phyloP scores from a whole-genome alignment of 2,888 invertebrate genomes.

The Lepidochitona cinerea region DNA sequence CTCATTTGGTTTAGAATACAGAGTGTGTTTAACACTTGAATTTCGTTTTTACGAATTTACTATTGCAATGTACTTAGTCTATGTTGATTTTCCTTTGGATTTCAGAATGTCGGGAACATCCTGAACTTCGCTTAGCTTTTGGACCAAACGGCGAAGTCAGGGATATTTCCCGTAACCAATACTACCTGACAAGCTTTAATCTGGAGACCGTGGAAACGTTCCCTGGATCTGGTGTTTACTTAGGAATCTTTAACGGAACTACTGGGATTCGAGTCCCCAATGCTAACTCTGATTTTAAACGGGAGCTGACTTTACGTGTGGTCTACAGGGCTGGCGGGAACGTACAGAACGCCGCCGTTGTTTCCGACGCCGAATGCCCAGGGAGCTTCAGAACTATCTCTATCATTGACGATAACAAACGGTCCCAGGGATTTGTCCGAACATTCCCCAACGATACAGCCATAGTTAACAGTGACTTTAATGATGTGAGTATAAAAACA shows the following conservation, averaged over 20 bases:
- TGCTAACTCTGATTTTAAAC: neutral
- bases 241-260: neutral
- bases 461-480: neutral
- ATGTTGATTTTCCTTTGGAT: neutral
- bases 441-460: neutral
- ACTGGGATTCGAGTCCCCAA: neutral
- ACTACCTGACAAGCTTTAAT: neutral
- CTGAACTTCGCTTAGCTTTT: neutral
- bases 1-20: no score
- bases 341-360: neutral
- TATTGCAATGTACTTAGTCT: no score
- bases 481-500: neutral
- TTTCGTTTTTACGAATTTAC: no score
- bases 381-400: neutral
- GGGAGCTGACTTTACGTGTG: neutral
- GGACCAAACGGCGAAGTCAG: neutral
- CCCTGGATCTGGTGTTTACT: neutral
- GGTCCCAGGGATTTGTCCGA: neutral
- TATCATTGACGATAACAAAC: neutral
- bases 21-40: no score
- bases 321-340: neutral
- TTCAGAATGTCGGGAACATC: neutral
- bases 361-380: neutral
- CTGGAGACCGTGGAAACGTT: neutral
- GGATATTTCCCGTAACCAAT: neutral